Evolutionary conservation across 1,140 invertebrate species (phyloP).

Genomic region (Lutraria rhynchaena): DNA sequence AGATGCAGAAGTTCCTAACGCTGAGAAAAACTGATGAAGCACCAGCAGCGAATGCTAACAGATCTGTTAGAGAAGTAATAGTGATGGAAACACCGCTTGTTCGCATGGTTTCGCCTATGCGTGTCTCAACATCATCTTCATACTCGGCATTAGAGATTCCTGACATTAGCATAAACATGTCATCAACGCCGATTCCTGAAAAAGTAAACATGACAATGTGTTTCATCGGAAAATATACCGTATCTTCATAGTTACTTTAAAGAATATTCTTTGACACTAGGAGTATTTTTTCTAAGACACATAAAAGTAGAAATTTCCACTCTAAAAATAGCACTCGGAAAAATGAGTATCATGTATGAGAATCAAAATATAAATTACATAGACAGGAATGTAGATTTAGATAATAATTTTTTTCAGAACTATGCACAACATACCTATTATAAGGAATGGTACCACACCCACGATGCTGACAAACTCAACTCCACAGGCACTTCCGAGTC

Average conservation of each 20-base stretch:
- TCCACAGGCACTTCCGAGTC: conserved; percentile 93
- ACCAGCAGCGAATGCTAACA: conserved; percentile 97
- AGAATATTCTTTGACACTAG: not conserved
- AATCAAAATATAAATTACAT: no score
- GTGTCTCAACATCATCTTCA: conserved; percentile 89
- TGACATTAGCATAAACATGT: conserved; percentile 97
- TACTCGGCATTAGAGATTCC: conserved; percentile 89
- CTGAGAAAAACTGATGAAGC: conserved; percentile 96
- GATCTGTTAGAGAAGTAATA: conserved; percentile 97
- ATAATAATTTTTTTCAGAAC: no score
- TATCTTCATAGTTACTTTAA: not conserved
- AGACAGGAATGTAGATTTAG: no score
- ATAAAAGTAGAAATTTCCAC: conserved; percentile 64
- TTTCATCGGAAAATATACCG: not conserved
- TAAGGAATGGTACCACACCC: conserved; percentile 96
- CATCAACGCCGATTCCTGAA: conserved; percentile 96
- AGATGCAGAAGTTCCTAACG: conserved; percentile 98
- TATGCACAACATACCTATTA: conserved; percentile 90
- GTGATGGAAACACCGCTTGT: conserved; percentile 98
- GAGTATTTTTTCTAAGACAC: not conserved
- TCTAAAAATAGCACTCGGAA: no score
- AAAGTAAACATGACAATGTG: not conserved
- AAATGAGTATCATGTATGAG: no score
- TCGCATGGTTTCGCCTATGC: conserved; percentile 93
- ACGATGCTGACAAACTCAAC: conserved; percentile 98